Base-by-base conservation (phyloP, 2,113 vertebrate species). In the Ovibos moschatus region DNA sequence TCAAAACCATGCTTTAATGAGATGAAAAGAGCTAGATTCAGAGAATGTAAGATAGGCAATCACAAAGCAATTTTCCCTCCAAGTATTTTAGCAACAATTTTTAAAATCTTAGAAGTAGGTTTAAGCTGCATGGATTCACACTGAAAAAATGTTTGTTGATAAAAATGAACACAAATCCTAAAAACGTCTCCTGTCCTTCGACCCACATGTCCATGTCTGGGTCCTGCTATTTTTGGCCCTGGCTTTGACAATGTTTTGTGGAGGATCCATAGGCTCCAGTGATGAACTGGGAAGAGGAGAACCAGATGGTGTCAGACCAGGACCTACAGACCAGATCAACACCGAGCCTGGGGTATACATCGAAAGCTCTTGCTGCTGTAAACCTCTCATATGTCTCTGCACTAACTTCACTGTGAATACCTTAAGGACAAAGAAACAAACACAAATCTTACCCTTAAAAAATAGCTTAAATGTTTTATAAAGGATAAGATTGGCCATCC, bases 311-410 rank as follows among this genome's bases (percentile, higher is more conserved):
- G 3, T 36, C 1, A 4, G 30, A 76, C 40, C 12, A 4, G 71
- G 43, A 23, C 67, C n/a, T 40, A 12, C 36, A 74, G 71, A 27
- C 71, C 71, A 43, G 71, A 74, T 13, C n/a, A 25, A 3, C 36
- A 25, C 67, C 2, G 11, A 40, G 19, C 19, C 36, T 36, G 9
- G 67, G 67, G 23, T 13, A 1, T 3, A 6, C 19, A 23, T 0
- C 21, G 6, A 0, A 40, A 23, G n/a, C 36, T 13, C 5, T 40
- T 36, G 6, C 10, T 40, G 67, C n/a, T 23, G 17, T 6, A 2
- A 1, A 2, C 36, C n/a, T 12, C 10, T 71, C 67, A 40, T 12
- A 5, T 2, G 19, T 6, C 25, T 74, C 67, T 13, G 21, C 36
- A 25, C n/a, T 40, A 3, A 74, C 5, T 13, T 40, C 67, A 40